Evolutionary conservation across 2,113 vertebrate species (phyloP).

Genomic region (Urocitellus parryii): DNA sequence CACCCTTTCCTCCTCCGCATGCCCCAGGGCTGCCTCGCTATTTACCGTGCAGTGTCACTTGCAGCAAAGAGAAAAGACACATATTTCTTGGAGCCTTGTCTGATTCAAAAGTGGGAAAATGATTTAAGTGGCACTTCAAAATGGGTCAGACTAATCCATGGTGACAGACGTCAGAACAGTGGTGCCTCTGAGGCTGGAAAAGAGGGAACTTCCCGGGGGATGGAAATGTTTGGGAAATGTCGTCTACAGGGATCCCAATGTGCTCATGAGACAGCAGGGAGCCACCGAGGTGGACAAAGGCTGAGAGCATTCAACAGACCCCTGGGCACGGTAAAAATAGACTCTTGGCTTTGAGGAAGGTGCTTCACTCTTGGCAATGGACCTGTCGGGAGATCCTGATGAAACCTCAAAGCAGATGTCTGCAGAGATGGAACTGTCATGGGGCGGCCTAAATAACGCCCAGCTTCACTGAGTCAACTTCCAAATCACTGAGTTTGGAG

Average conservation of each 20-base stretch:
- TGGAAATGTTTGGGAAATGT: background rate
- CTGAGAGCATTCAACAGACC: background rate
- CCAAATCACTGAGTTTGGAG: background rate
- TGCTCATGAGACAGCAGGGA: background rate
- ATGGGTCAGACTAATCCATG: background rate
- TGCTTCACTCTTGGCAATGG: too few relatives aligned
- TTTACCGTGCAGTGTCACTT: background rate
- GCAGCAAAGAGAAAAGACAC: background rate
- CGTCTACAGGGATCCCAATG: background rate
- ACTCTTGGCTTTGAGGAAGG: too few relatives aligned
- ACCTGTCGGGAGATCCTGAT: background rate
- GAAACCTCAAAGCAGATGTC: background rate
- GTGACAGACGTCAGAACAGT: background rate
- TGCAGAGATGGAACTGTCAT: background rate
- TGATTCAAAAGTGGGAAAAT: background rate
- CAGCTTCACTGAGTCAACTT: background rate
- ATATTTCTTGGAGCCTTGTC: background rate
- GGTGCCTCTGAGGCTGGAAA: constrained; percentile 11
- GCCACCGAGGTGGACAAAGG: too few relatives aligned
- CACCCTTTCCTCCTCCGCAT: background rate
- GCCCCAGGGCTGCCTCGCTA: background rate
- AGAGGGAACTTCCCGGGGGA: background rate
- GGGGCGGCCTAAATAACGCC: background rate
- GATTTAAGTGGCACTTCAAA: background rate
- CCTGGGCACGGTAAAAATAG: background rate